phyloP scores from a whole-genome alignment of 1,140 invertebrate species.

The Lucilia sericata region DNA sequence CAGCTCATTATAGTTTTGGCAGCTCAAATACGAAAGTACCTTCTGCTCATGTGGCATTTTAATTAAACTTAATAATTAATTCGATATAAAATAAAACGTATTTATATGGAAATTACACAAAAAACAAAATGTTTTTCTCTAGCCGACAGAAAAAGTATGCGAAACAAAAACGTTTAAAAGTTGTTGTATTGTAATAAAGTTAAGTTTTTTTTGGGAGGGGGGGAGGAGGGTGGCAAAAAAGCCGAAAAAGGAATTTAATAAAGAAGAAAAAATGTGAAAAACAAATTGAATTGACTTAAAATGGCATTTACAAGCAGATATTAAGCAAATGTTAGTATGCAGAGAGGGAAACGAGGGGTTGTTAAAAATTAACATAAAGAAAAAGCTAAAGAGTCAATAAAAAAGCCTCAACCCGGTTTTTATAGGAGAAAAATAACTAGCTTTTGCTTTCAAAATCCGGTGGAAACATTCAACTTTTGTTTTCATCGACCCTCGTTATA shows the following conservation, averaged over 20 bases:
- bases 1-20: background rate
- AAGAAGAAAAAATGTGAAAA: background rate
- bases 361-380: too few relatives aligned
- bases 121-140: background rate
- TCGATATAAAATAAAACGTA: background rate
- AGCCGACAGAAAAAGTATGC: background rate
- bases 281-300: conserved; percentile 7
- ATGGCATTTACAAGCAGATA: background rate
- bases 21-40: background rate
- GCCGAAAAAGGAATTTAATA: background rate
- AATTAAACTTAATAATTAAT: conserved; percentile 9
- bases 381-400: too few relatives aligned
- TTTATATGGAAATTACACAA: background rate
- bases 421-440: too few relatives aligned
- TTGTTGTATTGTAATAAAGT: background rate
- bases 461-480: too few relatives aligned
- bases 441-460: too few relatives aligned
- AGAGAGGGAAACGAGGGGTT: too few relatives aligned
- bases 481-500: too few relatives aligned
- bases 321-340: background rate
- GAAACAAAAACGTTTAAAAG: background rate
- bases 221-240: background rate
- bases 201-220: too few relatives aligned
- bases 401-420: too few relatives aligned
- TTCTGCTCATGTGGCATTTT: conserved; percentile 16